Base-by-base conservation (phyloP, 2,797 vertebrate species). In the Nannoperca australis region DNA sequence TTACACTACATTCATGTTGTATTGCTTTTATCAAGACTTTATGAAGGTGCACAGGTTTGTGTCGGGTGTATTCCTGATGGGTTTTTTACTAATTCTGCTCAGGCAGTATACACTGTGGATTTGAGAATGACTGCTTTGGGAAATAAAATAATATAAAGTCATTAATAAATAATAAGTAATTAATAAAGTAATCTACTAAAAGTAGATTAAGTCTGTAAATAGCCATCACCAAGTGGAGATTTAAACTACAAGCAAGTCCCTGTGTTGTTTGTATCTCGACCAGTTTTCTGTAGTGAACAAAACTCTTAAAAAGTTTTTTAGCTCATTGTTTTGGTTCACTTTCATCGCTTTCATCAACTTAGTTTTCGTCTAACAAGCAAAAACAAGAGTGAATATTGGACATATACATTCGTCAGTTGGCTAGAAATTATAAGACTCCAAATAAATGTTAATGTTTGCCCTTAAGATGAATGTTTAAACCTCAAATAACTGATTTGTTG, bases 1-100 rank as follows among this genome's bases (percentile, higher is more conserved):
- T 91, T 91, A 89, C 79, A 50, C 49, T 3, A 70, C 49, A 58
- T 81, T 74, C 77, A 60, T 84, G 68, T 77, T 73, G 61, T 22
- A 51, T 45, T 47, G 71, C 78, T 76, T 83, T 89, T 80, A 83
- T 85, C 45, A 75, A 69, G 76, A 64, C 63, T 76, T 76, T 5
- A 44, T 66, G 81, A 56, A 62, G 70, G 79, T 70, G 60, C 49
- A 63, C 40, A 65, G 67, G 73, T 73, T 68, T n/a, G 20, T 40
- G n/a, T 74, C 30, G n/a, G 42, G 42, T 55, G 54, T 49, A 44
- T 42, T 64, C 22, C 42, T 73, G 38, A 38, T 27, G 58, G 64
- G 42, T 15, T 59, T 32, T 38, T 44, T 24, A 32, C 20, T 40
- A 40, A 18, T 54, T 70, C 49, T 40, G 22, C 27, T 34, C 11